phyloP scores from a whole-genome alignment of 1,140 invertebrate species.

The Papilio polyxenes region DNA sequence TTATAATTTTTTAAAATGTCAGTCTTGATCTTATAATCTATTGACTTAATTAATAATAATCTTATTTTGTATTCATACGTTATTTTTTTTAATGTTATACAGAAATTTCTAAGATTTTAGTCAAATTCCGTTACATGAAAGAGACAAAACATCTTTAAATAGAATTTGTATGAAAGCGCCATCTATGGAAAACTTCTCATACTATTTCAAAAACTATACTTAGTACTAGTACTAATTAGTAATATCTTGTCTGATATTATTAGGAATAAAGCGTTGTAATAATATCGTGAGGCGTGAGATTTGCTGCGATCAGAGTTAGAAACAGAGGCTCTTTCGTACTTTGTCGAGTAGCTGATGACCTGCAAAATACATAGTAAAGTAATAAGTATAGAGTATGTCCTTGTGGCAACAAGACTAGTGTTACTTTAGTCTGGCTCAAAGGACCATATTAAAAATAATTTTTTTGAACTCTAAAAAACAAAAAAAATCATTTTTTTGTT shows the following conservation, averaged over 20 bases:
- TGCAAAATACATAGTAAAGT: constrained; percentile 53
- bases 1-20: not conserved
- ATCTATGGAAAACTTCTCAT: not conserved
- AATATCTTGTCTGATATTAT: too few species aligned
- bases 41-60: not conserved
- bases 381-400: too few species aligned
- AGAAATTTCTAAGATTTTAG: not conserved
- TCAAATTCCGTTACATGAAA: not conserved
- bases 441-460: not conserved
- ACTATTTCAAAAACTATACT: too few species aligned
- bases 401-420: too few species aligned
- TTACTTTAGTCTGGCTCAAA: not conserved
- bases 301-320: constrained; percentile 58
- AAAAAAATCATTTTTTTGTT: not conserved
- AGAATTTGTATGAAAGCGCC: not conserved
- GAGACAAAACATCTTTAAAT: not conserved
- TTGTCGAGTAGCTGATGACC: constrained; percentile 42
- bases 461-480: too few species aligned
- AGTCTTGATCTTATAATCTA: not conserved
- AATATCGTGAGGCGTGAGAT: constrained; percentile 59
- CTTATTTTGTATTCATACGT: not conserved
- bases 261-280: constrained; percentile 55
- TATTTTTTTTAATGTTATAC: not conserved
- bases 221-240: too few species aligned
- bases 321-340: constrained; percentile 55